Evolutionary conservation across 1,140 invertebrate genomes (phyloP).

Genomic region (Octopus sinensis): DNA sequence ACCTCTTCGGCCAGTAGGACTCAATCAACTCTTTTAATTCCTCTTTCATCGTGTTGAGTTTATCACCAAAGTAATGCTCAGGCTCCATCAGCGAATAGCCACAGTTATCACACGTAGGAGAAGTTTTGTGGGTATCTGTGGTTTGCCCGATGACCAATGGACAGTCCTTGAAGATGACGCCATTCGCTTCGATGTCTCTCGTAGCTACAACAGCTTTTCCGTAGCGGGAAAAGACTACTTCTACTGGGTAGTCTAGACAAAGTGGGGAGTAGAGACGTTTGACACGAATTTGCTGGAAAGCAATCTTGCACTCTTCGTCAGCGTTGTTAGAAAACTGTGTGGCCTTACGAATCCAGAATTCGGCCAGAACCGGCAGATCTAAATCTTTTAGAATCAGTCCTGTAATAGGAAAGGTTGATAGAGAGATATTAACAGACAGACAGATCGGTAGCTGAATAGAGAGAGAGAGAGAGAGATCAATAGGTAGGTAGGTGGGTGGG

Average conservation of each 20-base stretch:
- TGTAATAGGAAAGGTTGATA: constrained; percentile 25
- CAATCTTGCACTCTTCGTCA: constrained; percentile 37
- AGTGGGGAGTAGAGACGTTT: constrained; percentile 47
- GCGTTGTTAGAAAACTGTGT: constrained; percentile 31
- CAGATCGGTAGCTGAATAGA: no score
- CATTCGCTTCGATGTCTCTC: constrained; percentile 31
- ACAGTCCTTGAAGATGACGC: constrained; percentile 35
- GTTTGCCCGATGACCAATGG: constrained; percentile 36
- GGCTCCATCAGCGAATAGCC: constrained; percentile 39
- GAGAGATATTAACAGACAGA: no score
- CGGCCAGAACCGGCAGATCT: constrained; percentile 44
- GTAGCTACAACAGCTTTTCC: constrained; percentile 44
- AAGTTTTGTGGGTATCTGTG: constrained; percentile 12
- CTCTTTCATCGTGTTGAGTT: constrained; percentile 16
- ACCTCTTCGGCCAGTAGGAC: constrained; percentile 40
- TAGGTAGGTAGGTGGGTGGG: no score
- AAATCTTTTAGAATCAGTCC: constrained; percentile 41
- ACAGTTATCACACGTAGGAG: constrained; percentile 43
- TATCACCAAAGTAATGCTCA: constrained; percentile 40
- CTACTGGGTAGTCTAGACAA: constrained; percentile 39
- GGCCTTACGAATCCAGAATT: constrained; percentile 50
- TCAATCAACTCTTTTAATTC: constrained; percentile 28
- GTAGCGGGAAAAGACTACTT: constrained; percentile 44
- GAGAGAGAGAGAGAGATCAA: no score
- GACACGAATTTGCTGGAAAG: constrained; percentile 49